Evolutionary conservation across 1,140 invertebrate genomes (phyloP).

Genomic region (Calosoma granatense): DNA sequence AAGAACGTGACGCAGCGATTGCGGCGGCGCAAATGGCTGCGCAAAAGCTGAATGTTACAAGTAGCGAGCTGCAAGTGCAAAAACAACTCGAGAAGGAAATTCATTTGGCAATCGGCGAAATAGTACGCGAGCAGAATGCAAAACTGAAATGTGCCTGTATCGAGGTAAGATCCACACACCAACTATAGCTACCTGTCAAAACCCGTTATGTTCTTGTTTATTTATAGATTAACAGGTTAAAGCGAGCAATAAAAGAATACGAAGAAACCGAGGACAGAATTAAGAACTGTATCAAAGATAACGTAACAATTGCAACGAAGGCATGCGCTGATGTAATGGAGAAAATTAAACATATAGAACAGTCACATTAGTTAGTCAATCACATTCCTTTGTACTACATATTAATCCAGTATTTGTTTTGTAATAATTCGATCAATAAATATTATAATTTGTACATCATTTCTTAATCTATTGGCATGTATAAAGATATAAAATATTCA

Average conservation of each 20-base stretch:
- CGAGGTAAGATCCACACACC: neutral
- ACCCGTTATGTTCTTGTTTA: no score
- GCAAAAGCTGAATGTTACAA: conserved; percentile 22
- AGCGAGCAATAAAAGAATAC: neutral
- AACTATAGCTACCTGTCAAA: neutral
- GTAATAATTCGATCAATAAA: no score
- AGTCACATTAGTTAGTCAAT: no score
- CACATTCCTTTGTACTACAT: no score
- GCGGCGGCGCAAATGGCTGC: conserved; percentile 22
- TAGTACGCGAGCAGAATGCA: conserved; percentile 22
- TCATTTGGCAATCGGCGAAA: conserved; percentile 18
- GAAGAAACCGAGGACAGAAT: neutral
- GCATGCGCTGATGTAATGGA: neutral
- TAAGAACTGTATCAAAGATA: neutral
- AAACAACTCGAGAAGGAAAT: conserved; percentile 21
- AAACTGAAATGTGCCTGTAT: conserved; percentile 15
- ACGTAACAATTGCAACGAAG: neutral
- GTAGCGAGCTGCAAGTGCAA: conserved; percentile 21
- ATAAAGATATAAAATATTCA: no score
- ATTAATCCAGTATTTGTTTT: no score
- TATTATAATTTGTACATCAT: no score
- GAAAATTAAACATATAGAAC: neutral
- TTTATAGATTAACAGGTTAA: neutral
- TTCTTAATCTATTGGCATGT: no score
- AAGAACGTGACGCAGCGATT: conserved; percentile 21